Evolutionary conservation across 1,140 invertebrate species (phyloP).

Genomic region (Bursaphelenchus mucronatus): DNA sequence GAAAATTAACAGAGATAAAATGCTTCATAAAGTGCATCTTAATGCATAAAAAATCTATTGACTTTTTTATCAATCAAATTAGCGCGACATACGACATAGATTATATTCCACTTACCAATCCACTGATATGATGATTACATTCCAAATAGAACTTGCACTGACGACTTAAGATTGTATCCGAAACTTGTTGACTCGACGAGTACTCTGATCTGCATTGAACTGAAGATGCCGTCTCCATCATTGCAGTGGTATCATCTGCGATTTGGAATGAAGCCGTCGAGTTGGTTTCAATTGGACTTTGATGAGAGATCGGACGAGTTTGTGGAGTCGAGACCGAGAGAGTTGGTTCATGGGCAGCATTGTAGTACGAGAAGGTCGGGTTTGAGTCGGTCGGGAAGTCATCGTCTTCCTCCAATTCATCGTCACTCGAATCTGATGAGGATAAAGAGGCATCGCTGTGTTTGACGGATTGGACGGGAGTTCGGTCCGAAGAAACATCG

Average conservation of each 20-base stretch:
- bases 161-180: slow-evolving; percentile 4
- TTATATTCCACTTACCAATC: slow-evolving; percentile 65
- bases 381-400: too few relatives aligned
- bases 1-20: slow-evolving; percentile 64
- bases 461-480: slow-evolving; percentile 46
- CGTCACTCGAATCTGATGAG: slow-evolving; percentile 29
- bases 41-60: slow-evolving; percentile 59
- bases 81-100: too few relatives aligned
- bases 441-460: slow-evolving; percentile 46
- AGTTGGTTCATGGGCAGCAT: too few relatives aligned
- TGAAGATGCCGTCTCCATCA: slow-evolving; percentile 46
- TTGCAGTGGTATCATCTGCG: slow-evolving; percentile 22
- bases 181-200: slow-evolving; percentile 28
- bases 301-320: background rate
- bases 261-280: slow-evolving; percentile 23
- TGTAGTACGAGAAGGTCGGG: too few relatives aligned
- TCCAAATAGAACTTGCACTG: slow-evolving; percentile 65
- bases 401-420: slow-evolving; percentile 30
- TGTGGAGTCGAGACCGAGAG: background rate
- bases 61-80: too few relatives aligned
- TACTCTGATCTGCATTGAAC: slow-evolving; percentile 45
- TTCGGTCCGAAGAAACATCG: slow-evolving; percentile 49
- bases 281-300: slow-evolving; percentile 16
- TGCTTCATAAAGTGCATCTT: slow-evolving; percentile 66
- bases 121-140: slow-evolving; percentile 78